These are phyloP conservation scores for Chaetodon auriga DNA, from an alignment of 2,113 vertebrate species.

Conservation along the genomic window DNA sequence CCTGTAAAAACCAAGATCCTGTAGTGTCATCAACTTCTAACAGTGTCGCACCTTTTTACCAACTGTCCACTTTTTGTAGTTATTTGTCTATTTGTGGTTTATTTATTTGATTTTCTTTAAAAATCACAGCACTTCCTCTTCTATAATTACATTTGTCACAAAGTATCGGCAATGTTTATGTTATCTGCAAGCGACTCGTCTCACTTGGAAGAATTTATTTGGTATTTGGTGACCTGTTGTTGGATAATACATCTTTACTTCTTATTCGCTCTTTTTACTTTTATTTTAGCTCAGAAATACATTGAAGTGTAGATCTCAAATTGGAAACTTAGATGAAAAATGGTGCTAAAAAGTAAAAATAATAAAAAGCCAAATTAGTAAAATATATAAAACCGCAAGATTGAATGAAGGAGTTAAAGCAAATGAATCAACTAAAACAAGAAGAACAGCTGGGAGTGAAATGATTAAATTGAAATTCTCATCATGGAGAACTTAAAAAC, in stretches of 20 bases:
- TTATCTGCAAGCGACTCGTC: background rate
- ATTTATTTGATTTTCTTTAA: background rate
- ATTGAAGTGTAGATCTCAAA: too few relatives aligned
- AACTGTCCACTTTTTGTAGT: constrained; percentile 15
- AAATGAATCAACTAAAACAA: too few relatives aligned
- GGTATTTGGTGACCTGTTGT: too few relatives aligned
- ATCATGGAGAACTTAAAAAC: background rate
- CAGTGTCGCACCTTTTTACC: constrained; percentile 14
- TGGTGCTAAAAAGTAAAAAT: too few relatives aligned
- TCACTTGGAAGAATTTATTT: background rate
- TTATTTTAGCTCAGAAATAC: too few relatives aligned
- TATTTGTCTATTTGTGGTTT: constrained; percentile 1
- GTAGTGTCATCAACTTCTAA: constrained; percentile 47
- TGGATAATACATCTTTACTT: background rate
- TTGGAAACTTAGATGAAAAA: too few relatives aligned
- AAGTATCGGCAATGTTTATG: background rate
- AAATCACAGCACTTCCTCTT: background rate
- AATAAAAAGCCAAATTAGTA: too few relatives aligned
- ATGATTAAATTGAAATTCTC: background rate
- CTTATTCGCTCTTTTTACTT: background rate
- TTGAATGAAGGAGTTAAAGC: background rate
- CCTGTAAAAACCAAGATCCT: constrained; percentile 24
- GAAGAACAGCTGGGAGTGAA: too few relatives aligned
- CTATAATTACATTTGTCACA: background rate
- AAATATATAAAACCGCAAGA: too few relatives aligned